Evolutionary conservation across 2,113 vertebrate genomes (phyloP).

Genomic region (Tauraco erythrolophus): DNA sequence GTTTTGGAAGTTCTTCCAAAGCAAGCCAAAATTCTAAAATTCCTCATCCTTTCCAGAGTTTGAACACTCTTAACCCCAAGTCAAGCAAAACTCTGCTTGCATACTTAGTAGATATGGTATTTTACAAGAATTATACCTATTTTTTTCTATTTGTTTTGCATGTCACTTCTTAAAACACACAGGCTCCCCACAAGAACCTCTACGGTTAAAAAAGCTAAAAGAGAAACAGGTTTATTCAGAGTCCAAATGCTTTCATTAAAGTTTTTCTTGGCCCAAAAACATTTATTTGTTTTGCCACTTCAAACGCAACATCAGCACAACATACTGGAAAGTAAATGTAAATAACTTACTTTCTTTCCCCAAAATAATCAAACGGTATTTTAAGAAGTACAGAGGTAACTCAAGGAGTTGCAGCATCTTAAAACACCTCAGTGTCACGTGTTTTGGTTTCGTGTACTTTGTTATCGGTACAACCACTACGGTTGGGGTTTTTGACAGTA

Average conservation of each 20-base stretch:
- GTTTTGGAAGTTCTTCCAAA: not conserved
- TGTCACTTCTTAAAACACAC: not conserved
- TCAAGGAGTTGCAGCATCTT: not conserved
- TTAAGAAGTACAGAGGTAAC: not conserved
- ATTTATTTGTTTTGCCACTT: not conserved
- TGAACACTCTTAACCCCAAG: not conserved
- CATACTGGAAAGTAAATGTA: not conserved
- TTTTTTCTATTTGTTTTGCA: not conserved
- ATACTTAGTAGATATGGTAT: fast-evolving
- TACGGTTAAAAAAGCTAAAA: not conserved
- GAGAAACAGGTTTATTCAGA: not conserved
- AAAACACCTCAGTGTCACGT: not conserved
- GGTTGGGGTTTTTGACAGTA: fast-evolving
- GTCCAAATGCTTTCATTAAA: not conserved
- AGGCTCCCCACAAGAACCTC: not conserved
- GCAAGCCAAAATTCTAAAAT: not conserved
- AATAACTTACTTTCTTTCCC: not conserved
- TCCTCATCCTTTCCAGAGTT: not conserved
- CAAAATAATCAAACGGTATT: not conserved
- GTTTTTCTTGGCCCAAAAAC: not conserved
- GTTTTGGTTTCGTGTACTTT: not conserved
- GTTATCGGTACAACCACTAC: fast-evolving
- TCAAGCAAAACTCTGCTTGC: not conserved
- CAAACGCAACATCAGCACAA: not conserved
- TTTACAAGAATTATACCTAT: not conserved